A percentile compares a stretch with the other conserved stretches of the same genome.
phyloP scores from a whole-genome alignment of 1,140 invertebrate species.

The Saccostrea cuccullata region DNA sequence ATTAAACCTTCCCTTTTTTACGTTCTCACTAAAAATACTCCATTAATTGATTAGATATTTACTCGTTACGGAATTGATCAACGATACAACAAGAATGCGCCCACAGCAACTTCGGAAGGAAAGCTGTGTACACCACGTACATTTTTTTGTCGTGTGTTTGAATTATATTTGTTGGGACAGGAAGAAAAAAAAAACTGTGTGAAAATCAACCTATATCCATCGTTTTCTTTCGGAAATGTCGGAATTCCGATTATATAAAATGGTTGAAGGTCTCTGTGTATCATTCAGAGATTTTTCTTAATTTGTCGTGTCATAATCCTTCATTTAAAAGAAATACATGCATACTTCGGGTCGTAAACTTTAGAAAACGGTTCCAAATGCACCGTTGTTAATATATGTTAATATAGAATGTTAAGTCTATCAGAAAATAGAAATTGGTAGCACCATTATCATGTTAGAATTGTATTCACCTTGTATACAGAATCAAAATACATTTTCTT shows the following conservation, averaged over 20 bases:
- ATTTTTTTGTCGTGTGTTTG: background rate
- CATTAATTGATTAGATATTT: slow-evolving; percentile 32
- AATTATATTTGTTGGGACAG: background rate
- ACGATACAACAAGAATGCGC: slow-evolving; percentile 17
- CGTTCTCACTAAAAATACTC: background rate
- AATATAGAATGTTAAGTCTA: slow-evolving; percentile 6
- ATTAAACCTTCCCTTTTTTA: background rate
- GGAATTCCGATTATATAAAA: background rate
- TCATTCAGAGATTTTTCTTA: background rate
- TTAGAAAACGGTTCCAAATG: slow-evolving; percentile 16
- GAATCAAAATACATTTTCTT: slow-evolving; percentile 18
- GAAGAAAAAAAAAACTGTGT: background rate
- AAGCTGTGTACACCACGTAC: background rate
- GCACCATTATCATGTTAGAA: slow-evolving; percentile 10
- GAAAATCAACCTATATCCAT: background rate
- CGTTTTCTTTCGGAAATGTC: background rate
- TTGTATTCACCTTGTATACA: background rate
- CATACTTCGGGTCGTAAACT: background rate
- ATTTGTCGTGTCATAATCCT: background rate
- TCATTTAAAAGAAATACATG: background rate
- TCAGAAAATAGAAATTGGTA: slow-evolving; percentile 14
- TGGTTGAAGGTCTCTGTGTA: background rate
- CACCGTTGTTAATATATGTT: background rate
- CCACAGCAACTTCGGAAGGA: background rate
- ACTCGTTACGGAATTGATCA: slow-evolving; percentile 29